Evolutionary conservation across 2,113 vertebrate genomes (phyloP), one percentile per base, ranked within the genome.

Genomic region (Gavialis gangeticus): DNA sequence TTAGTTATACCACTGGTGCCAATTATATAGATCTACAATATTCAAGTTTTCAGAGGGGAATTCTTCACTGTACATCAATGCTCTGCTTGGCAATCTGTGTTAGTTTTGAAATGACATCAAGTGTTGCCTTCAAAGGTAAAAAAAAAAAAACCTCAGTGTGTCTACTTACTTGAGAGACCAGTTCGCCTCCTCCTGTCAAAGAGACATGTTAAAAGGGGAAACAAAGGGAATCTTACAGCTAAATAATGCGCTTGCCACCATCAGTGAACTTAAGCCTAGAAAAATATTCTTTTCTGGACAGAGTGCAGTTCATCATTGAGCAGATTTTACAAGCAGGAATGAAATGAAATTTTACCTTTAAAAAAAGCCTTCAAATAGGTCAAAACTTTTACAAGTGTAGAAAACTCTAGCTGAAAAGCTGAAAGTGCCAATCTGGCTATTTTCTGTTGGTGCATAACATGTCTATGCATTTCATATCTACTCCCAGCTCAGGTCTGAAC

Each of bases 141-240:
- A 81, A 56, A 63, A 66, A 63, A 4, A 21, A 89, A 79, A 0
- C 1, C 37, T 34, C 57, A 84, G 66, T n/a, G 30, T 88, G 71
- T 58, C 71, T 91, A 25, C 73, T 85, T 85, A 90, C 80, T 77
- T 81, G 62, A 85, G 85, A 94, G 82, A 86, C 66, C 81, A 84
- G 75, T 89, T 95, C 84, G 57, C 80, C 63, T 90, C 67, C 62
- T 92, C 80, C 85, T 82, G 37, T 95, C 79, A 95, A 75, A 71
- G 34, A 3, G 2, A 90, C 57, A 11, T 62, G 46, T 82, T 95
- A 77, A 60, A 93, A 82, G 57, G 7, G 24, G 30, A 94, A 27
- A 79, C 56, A 71, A 94, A 81, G 82, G 21, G 92, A 88, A 78
- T 62, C 34, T 84, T 84, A 30, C 21, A 5, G 59, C 86, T 84